Evolutionary conservation across 2,113 vertebrate genomes (phyloP), one percentile per base, ranked within the genome.

Genomic region (Ceratotherium simum): DNA sequence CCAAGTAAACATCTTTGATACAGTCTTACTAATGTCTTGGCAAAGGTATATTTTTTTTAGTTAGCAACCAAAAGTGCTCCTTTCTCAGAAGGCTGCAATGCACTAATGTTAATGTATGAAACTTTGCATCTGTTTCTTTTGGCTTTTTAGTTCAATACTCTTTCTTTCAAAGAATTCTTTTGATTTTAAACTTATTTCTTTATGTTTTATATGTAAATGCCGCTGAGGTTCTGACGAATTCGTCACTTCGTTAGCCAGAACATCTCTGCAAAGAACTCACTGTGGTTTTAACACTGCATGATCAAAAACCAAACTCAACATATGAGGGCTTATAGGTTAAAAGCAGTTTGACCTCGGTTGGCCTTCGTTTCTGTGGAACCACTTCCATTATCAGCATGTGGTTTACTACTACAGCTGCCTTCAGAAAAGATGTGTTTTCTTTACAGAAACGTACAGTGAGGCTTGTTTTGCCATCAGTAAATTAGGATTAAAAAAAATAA

Each of bases 351-450:
- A 67, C 23, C 11, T 46, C 3, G 2, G 3, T 56, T 70, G 67
- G 2, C 70, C 20, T 94, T 96, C 54, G 31, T 72, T 56, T 85
- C 75, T 96, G 79, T 56, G 46, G 64, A 36, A 23, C 90, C 36
- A 72, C 31, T 64, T 72, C 62, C 23, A 12, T 39, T 73, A 27
- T 69, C 17, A 18, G 48, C 80, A 21, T 8, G 42, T 90, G 64
- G 54, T 79, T 94, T 86, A 67, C 25, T 39, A 31, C 42, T 87
- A 1, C 23, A 76, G 62, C 54, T 48, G 31, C 87, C n/a, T 91
- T 94, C 56, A 79, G 90, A 76, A 96, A 70, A 79, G 23, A 18
- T 73, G 21, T 60, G 42, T 76, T 95, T 67, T 85, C 48, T 67
- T 39, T 81, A 56, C 8, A 64, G 56, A 85, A 39, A 21, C 62